Evolutionary conservation across 2,888 invertebrate species (phyloP).

Genomic region (Acronicta aceris): DNA sequence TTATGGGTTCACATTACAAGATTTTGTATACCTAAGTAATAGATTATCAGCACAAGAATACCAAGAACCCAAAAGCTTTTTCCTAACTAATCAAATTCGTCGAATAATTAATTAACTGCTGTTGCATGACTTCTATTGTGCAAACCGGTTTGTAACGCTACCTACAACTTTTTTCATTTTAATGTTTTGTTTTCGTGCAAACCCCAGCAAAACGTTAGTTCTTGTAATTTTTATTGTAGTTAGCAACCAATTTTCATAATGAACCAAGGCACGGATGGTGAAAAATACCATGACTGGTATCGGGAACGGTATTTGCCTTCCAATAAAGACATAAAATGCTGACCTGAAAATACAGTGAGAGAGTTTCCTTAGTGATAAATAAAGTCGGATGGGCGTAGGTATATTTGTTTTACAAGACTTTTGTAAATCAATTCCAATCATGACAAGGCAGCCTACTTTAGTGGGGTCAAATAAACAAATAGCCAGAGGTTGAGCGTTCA

Average conservation of each 20-base stretch:
- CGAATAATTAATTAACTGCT: constrained; percentile 10
- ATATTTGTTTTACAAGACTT: constrained; percentile 1
- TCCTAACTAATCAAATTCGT: neutral
- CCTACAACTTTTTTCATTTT: constrained; percentile 23
- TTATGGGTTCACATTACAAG: too few species aligned
- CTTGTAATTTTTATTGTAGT: constrained; percentile 42
- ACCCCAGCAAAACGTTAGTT: constrained; percentile 30
- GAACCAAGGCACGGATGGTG: constrained; percentile 43
- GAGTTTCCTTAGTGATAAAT: constrained; percentile 2
- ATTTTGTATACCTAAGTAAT: too few species aligned
- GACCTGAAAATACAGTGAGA: neutral
- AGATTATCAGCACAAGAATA: too few species aligned
- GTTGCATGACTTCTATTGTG: constrained; percentile 35
- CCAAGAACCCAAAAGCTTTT: neutral
- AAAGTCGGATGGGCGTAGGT: neutral
- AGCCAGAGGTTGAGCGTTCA: neutral
- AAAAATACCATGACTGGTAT: constrained; percentile 17
- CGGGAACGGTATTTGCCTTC: neutral
- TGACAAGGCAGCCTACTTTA: constrained; percentile 1
- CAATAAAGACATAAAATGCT: too few species aligned
- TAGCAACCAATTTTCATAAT: constrained; percentile 53
- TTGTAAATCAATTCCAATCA: constrained; percentile 1
- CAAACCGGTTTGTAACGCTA: constrained; percentile 16
- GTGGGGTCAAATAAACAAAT: constrained; percentile 4
- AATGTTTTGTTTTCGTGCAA: constrained; percentile 50